These are phyloP conservation scores for Homalodisca vitripennis DNA, from an alignment of 1,140 invertebrate genomes.

Conservation along the genomic window DNA sequence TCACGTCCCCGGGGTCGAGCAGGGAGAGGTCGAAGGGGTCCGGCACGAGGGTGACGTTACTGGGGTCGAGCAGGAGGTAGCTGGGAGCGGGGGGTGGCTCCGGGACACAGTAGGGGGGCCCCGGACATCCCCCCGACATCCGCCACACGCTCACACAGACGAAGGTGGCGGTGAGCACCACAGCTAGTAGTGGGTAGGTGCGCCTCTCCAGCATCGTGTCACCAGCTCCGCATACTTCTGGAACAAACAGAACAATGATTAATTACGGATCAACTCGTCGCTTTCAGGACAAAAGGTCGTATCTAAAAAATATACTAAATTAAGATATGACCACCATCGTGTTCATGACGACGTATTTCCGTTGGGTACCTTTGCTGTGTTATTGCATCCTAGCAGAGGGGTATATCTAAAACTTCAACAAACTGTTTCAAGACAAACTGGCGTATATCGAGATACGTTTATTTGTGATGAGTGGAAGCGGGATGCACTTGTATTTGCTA, in stretches of 20 bases:
- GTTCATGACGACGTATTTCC: not conserved
- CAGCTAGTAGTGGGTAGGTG: slow-evolving; percentile 17
- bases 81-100: not conserved
- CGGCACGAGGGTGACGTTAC: slow-evolving; percentile 6
- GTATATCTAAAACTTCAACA: not conserved
- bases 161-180: slow-evolving; percentile 24
- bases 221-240: too few relatives aligned
- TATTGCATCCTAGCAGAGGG: not conserved
- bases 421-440: not conserved
- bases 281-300: not conserved
- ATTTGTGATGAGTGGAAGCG: not conserved
- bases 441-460: not conserved
- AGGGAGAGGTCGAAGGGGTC: slow-evolving; percentile 3
- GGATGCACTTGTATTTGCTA: not conserved
- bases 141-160: slow-evolving; percentile 17
- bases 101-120: slow-evolving; percentile 18
- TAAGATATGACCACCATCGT: not conserved
- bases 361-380: not conserved
- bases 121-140: slow-evolving; percentile 22
- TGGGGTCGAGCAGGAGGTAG: slow-evolving; percentile 14
- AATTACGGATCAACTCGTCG: too few relatives aligned
- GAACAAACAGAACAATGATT: too few relatives aligned
- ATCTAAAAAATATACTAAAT: not conserved
- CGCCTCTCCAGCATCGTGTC: slow-evolving; percentile 25
- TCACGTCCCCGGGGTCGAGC: slow-evolving; percentile 14